phyloP scores from a whole-genome alignment of 37 sponge, comb jelly and placozoan species.

The Diacarnus erythraeanus region DNA sequence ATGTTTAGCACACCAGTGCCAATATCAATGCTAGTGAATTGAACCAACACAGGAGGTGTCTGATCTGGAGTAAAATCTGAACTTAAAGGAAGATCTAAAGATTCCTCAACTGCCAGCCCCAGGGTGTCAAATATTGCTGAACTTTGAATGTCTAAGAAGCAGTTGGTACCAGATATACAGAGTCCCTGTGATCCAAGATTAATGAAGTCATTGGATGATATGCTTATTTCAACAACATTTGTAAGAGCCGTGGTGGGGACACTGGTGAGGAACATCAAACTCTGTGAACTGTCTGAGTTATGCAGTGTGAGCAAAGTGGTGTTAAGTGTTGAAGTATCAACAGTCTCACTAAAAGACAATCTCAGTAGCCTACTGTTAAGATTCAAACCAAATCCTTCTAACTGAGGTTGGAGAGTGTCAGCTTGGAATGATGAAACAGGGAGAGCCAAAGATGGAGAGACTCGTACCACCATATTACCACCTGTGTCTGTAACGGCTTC shows the following conservation, averaged over 20 bases:
- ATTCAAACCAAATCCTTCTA: constrained; percentile 64
- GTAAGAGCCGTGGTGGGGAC: constrained; percentile 26
- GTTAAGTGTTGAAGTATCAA: constrained; percentile 72
- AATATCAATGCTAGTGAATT: constrained; percentile 62
- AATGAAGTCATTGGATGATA: constrained; percentile 55
- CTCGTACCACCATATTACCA: constrained; percentile 79
- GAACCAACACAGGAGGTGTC: constrained; percentile 46
- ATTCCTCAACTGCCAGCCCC: constrained; percentile 30
- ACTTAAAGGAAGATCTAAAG: background rate
- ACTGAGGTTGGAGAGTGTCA: constrained; percentile 62
- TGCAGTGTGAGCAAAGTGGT: constrained; percentile 40
- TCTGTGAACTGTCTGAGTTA: constrained; percentile 3
- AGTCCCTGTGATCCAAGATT: constrained; percentile 24
- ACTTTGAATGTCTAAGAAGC: constrained; percentile 42
- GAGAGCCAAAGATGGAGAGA: constrained; percentile 66
- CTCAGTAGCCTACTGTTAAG: constrained; percentile 50
- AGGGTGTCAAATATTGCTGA: constrained; percentile 63
- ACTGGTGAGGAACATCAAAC: constrained; percentile 25
- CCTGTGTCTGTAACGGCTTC: constrained; percentile 80
- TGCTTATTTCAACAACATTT: constrained; percentile 31
- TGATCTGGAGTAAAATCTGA: constrained; percentile 47
- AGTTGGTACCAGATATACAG: constrained; percentile 38
- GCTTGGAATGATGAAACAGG: constrained; percentile 36
- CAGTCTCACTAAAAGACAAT: constrained; percentile 74
- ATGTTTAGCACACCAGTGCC: constrained; percentile 65